Conservation (phyloP, 37 sponge, comb jelly and placozoan genomes). For the Oscarella lobularis region DNA sequence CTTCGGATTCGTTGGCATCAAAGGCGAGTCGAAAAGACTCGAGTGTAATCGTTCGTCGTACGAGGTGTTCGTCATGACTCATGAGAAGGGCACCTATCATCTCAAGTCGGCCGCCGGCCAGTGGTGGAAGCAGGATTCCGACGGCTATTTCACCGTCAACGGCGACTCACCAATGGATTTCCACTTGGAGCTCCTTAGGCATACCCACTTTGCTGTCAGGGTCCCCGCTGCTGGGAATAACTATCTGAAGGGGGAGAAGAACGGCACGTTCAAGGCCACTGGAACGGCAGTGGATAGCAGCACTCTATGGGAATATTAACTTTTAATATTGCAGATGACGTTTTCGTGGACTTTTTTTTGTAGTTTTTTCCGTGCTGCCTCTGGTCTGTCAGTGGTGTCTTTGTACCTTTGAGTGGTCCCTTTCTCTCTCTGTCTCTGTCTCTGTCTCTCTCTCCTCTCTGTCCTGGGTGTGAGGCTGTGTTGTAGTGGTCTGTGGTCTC, state of each 20-base stretch:
- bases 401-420: too few relatives aligned
- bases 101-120: slow-evolving; percentile 54
- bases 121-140: slow-evolving; percentile 43
- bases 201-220: slow-evolving; percentile 58
- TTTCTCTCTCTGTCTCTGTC: too few relatives aligned
- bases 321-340: background rate
- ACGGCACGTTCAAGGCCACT: slow-evolving; percentile 44
- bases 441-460: too few relatives aligned
- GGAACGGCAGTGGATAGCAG: slow-evolving; percentile 11
- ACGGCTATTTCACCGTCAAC: slow-evolving; percentile 21
- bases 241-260: slow-evolving; percentile 45
- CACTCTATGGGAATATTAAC: slow-evolving; percentile 83
- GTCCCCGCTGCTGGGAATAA: slow-evolving; percentile 56
- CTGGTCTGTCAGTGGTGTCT: too few relatives aligned
- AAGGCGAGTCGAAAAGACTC: slow-evolving; percentile 45
- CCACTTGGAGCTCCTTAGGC: slow-evolving; percentile 70
- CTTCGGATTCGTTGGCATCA: slow-evolving; percentile 70
- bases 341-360: too few relatives aligned
- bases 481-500: too few relatives aligned
- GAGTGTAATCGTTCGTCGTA: slow-evolving; percentile 79
- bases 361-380: too few relatives aligned
- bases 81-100: slow-evolving; percentile 39
- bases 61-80: slow-evolving; percentile 46
- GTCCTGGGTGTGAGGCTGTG: too few relatives aligned
- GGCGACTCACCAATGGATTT: slow-evolving; percentile 42